phyloP scores from a whole-genome alignment of 2,797 vertebrate species.

The Sorex maritimensis region DNA sequence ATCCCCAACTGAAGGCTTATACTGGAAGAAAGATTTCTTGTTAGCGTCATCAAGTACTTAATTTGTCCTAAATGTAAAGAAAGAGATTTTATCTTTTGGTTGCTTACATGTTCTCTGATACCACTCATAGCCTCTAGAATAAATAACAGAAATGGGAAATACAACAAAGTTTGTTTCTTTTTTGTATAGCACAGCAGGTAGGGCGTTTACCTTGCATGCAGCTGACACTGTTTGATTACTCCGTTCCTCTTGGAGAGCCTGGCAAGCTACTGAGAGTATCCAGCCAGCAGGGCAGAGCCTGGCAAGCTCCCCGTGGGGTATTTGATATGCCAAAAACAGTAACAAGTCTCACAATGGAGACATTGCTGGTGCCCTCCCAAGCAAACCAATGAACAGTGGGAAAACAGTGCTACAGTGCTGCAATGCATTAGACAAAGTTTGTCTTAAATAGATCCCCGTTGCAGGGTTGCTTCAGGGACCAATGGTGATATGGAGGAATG shows the following conservation, averaged over 20 bases:
- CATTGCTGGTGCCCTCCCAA: too few relatives aligned
- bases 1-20: not conserved
- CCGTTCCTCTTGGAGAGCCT: too few relatives aligned
- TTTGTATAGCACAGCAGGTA: not conserved
- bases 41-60: conserved; percentile 12
- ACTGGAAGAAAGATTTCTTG: not conserved
- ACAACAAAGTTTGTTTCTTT: not conserved
- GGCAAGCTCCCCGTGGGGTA: too few relatives aligned
- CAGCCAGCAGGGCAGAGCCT: too few relatives aligned
- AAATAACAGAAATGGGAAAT: not conserved
- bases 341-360: too few relatives aligned
- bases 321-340: too few relatives aligned
- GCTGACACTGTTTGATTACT: too few relatives aligned
- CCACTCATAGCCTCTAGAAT: conserved; percentile 35
- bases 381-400: too few relatives aligned
- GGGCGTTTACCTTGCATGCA: too few relatives aligned
- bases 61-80: not conserved
- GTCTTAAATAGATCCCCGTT: conserved; percentile 74
- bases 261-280: too few relatives aligned
- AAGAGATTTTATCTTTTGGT: conserved; percentile 31
- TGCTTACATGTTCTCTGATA: not conserved
- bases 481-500: conserved; percentile 61
- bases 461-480: conserved; percentile 83
- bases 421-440: conserved; percentile 60
- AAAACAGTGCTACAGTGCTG: too few relatives aligned